Evolutionary conservation across 2,888 invertebrate species (phyloP).

Genomic region (Galerucella nymphaeae): DNA sequence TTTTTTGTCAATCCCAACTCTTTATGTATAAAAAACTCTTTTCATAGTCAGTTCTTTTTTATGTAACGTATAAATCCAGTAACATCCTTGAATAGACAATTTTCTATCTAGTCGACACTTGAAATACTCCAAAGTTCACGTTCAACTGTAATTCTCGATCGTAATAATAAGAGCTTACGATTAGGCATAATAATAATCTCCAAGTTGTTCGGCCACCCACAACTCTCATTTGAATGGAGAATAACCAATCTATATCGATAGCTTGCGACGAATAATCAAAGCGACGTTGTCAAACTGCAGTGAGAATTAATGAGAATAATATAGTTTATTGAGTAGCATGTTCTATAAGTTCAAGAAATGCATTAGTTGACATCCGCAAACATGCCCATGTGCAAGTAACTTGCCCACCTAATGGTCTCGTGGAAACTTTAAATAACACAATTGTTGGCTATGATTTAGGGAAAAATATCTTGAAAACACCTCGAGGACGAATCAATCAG

Average conservation of each 20-base stretch:
- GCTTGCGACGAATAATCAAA: constrained; percentile 1
- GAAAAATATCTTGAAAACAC: no score
- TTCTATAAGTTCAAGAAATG: no score
- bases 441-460: no score
- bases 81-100: constrained; percentile 5
- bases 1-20: no score
- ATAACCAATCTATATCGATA: background rate
- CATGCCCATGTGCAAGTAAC: no score
- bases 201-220: constrained; percentile 57
- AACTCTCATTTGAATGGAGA: constrained; percentile 52
- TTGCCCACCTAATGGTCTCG: no score
- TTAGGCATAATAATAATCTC: constrained; percentile 37
- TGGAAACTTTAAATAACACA: no score
- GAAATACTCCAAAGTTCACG: constrained; percentile 28
- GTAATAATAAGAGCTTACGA: constrained; percentile 41
- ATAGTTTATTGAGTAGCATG: no score
- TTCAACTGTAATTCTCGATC: constrained; percentile 24
- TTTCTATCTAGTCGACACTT: constrained; percentile 13
- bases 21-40: background rate
- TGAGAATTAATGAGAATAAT: no score
- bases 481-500: no score
- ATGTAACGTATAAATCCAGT: background rate
- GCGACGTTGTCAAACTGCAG: background rate
- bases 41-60: background rate
- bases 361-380: no score